Evolutionary conservation across 2,797 vertebrate species (phyloP), one percentile per base, ranked within the genome.

Genomic region (Lates japonicus): DNA sequence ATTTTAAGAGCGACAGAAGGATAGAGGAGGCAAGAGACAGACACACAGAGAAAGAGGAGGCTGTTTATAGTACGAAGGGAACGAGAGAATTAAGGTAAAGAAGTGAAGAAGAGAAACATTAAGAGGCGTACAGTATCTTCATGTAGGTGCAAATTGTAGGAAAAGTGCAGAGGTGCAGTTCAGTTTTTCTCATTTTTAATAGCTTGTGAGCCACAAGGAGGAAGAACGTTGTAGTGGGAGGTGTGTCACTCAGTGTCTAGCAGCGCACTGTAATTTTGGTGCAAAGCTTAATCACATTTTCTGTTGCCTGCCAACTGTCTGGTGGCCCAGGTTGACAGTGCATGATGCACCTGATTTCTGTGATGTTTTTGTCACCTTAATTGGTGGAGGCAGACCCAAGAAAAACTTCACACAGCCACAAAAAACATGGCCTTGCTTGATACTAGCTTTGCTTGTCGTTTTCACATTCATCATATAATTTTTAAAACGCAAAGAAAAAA

Each of bases 341-440:
- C 42, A 3, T 5, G 25, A 48, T 11, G 35, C 39, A 25, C 22
- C 17, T 22, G 33, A 17, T 29, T 33, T 37, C 31, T 41, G 20
- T 19, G 41, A 33, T 49, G 41, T 71, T 49, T 69, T 42, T 16
- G 29, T 54, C n/a, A 14, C 52, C 29, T 68, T 61, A 71, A 55
- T 59, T 61, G 39, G 7, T 7, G 49, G 17, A 42, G n/a, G n/a
- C 22, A 12, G 5, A 17, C 19, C 37, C 35, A n/a, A 4, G 13
- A 14, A 19, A 29, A 29, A 29, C 25, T 29, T 29, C 25, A 17
- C 22, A 19, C 33, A 17, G 19, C 9, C 7, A 58, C 29, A 58
- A 2, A 25, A 55, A 31, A 3, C 5, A 11, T 35, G 22, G 13
- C 19, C 48, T 42, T 1, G 29, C 48, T 17, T 16, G 14, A 62